These are phyloP conservation scores for Tadarida brasiliensis DNA, from an alignment of 2,797 vertebrate genomes.

Conservation along the genomic window DNA sequence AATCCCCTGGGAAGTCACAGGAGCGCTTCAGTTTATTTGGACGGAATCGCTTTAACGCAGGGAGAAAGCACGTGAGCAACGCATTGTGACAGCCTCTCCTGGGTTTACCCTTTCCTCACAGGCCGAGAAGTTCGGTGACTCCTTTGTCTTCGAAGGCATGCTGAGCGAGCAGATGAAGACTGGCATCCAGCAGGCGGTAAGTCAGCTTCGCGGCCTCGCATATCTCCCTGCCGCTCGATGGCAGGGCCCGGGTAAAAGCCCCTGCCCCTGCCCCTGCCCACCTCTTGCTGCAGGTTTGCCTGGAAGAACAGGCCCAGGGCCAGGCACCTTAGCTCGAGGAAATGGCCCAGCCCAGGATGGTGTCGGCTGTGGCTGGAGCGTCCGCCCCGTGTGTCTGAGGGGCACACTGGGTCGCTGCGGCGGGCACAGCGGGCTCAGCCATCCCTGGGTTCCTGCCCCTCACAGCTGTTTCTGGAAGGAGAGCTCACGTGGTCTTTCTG, in stretches of 20 bases:
- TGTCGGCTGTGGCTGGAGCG: neutral
- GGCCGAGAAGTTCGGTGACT: constrained; percentile 98
- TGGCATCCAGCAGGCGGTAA: constrained; percentile 89
- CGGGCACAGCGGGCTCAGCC: no score
- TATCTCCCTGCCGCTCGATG: neutral
- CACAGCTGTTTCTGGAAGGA: neutral
- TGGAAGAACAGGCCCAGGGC: neutral
- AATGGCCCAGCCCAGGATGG: neutral
- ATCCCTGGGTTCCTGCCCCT: neutral
- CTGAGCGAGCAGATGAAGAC: constrained; percentile 92
- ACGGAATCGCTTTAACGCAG: neutral
- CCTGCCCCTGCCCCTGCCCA: neutral
- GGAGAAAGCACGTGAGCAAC: neutral
- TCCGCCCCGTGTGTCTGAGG: neutral
- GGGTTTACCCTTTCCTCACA: constrained; percentile 73
- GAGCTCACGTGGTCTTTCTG: neutral
- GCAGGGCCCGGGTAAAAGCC: neutral
- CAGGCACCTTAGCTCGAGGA: neutral
- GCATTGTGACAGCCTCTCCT: neutral
- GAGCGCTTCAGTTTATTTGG: neutral
- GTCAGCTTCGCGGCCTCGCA: constrained; percentile 68
- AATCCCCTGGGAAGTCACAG: neutral
- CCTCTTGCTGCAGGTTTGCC: neutral
- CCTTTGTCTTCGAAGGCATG: constrained; percentile 97
- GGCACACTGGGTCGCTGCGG: neutral